phyloP scores from a whole-genome alignment of 2,113 vertebrate genomes.

The Stictonetta naevosa region DNA sequence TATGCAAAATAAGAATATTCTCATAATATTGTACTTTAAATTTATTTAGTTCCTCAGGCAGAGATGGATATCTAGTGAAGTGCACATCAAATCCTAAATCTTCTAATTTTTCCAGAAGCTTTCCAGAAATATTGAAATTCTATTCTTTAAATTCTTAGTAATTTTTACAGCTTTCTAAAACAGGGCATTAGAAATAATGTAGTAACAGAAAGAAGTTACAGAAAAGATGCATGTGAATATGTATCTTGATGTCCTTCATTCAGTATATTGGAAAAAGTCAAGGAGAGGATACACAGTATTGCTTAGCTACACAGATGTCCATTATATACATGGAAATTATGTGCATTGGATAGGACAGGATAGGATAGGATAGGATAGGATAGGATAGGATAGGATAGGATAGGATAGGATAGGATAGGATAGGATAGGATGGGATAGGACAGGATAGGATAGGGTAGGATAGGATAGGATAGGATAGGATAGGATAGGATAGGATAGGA shows the following conservation, averaged over 20 bases:
- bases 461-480: background rate
- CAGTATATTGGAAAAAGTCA: background rate
- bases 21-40: background rate
- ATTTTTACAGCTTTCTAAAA: background rate
- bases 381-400: too few relatives aligned
- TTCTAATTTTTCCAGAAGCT: background rate
- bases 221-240: background rate
- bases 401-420: background rate
- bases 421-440: background rate
- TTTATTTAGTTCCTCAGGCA: background rate
- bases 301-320: background rate
- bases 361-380: background rate
- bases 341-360: too few relatives aligned
- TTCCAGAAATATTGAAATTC: background rate
- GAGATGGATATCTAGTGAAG: background rate
- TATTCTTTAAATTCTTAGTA: background rate
- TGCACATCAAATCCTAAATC: fast-evolving
- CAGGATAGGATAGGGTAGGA: background rate
- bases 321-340: background rate
- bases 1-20: background rate
- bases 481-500: too few relatives aligned
- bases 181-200: background rate
- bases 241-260: background rate
- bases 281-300: background rate
- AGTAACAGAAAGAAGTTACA: background rate